These are phyloP conservation scores for Geotrypetes seraphini DNA, from an alignment of 2,797 vertebrate species.

Conservation along the genomic window DNA sequence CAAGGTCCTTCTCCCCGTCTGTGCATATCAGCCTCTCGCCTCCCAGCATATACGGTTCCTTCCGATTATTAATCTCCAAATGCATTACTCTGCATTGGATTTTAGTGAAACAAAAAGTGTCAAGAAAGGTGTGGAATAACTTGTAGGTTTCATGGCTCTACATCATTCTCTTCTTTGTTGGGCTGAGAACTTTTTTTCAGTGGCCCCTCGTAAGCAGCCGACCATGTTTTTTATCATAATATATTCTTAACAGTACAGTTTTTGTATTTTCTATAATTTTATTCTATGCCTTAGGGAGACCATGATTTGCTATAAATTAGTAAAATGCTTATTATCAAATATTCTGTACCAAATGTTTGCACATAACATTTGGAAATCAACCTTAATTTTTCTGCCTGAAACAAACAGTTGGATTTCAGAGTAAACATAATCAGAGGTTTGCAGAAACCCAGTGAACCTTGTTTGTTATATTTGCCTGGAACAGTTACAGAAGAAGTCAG, in stretches of 20 bases:
- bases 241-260: slow-evolving; percentile 33
- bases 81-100: no score
- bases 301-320: slow-evolving; percentile 59
- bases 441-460: slow-evolving; percentile 59
- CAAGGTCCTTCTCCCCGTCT: no score
- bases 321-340: slow-evolving; percentile 56
- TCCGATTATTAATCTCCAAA: no score
- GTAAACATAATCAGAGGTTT: slow-evolving; percentile 70
- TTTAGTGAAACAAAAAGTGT: no score
- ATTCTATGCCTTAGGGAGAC: slow-evolving; percentile 48
- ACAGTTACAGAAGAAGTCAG: slow-evolving; percentile 65
- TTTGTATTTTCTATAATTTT: slow-evolving; percentile 35
- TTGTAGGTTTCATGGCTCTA: no score
- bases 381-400: slow-evolving; percentile 58
- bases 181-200: no score
- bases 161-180: no score
- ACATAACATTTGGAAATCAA: slow-evolving; percentile 64
- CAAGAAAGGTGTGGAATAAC: no score
- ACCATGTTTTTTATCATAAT: no score
- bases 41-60: no score
- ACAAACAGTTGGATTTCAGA: slow-evolving; percentile 61
- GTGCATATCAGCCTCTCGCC: no score
- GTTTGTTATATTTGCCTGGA: slow-evolving; percentile 65
- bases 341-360: slow-evolving; percentile 58
- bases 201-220: no score